Evolutionary conservation across 2,888 invertebrate species (phyloP).

Genomic region (Leistus spinibarbis): DNA sequence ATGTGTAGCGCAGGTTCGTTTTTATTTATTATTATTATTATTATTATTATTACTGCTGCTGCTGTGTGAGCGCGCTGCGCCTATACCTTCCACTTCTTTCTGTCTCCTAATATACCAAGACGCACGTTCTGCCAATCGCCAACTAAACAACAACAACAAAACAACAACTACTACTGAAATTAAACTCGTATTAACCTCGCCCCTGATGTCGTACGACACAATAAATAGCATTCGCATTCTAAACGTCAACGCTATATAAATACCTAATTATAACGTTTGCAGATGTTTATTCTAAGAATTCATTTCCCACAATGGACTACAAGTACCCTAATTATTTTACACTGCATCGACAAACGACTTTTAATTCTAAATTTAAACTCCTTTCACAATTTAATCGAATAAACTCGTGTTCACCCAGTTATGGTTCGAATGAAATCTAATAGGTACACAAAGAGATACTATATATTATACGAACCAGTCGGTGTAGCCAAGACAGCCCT

Average conservation of each 20-base stretch:
- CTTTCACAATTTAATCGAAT: too few relatives aligned
- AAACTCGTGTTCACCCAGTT: too few relatives aligned
- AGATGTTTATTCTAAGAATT: background rate
- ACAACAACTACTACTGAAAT: background rate
- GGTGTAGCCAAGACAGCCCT: too few relatives aligned
- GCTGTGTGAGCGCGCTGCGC: too few relatives aligned
- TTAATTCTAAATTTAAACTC: background rate
- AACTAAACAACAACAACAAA: background rate
- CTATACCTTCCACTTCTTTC: background rate
- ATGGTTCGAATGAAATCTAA: too few relatives aligned
- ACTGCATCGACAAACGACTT: background rate
- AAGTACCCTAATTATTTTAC: background rate
- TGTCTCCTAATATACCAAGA: background rate
- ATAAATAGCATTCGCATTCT: background rate
- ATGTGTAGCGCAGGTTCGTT: constrained; percentile 24
- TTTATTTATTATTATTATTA: constrained; percentile 38
- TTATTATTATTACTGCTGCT: too few relatives aligned
- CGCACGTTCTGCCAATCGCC: background rate
- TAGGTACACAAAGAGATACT: too few relatives aligned
- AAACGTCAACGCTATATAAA: background rate
- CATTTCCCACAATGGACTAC: background rate
- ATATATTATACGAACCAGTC: too few relatives aligned
- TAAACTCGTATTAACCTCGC: background rate
- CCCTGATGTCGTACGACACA: background rate
- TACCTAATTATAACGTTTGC: background rate